Evolutionary conservation across 2,888 invertebrate species (phyloP).

Genomic region (Chydorus sphaericus): DNA sequence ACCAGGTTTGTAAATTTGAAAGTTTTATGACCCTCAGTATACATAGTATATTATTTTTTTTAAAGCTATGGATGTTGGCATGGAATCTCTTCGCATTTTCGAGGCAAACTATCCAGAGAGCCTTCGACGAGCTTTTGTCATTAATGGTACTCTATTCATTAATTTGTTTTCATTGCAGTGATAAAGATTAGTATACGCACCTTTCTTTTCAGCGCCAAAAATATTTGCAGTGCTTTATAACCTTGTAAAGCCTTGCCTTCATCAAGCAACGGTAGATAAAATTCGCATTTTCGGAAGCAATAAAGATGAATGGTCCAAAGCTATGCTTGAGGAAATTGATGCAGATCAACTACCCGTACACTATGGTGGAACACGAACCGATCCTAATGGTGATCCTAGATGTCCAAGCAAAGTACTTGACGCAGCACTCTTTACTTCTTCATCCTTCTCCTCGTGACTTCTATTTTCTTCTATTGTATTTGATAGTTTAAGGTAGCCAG

Average conservation of each 20-base stretch:
- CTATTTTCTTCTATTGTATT: not conserved
- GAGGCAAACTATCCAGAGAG: constrained; percentile 35
- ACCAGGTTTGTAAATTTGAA: constrained; percentile 24
- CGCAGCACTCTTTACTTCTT: not conserved
- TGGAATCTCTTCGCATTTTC: constrained; percentile 22
- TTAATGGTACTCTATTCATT: constrained; percentile 28
- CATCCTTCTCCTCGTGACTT: not conserved
- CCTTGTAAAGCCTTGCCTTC: constrained; percentile 30
- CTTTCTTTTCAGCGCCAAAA: constrained; percentile 28
- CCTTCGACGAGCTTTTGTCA: constrained; percentile 29
- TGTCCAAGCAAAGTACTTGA: constrained; percentile 50
- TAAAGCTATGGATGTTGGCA: not conserved
- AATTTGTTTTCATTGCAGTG: not conserved
- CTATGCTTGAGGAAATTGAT: constrained; percentile 45
- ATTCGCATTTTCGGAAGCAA: constrained; percentile 24
- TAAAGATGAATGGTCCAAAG: constrained; percentile 27
- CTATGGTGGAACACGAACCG: constrained; percentile 58
- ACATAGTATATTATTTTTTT: no score
- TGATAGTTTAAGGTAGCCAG: not conserved
- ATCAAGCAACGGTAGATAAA: constrained; percentile 31
- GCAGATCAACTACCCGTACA: constrained; percentile 52
- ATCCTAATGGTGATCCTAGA: constrained; percentile 58
- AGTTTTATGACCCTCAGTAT: no score
- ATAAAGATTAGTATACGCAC: constrained; percentile 3
- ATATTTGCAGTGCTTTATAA: constrained; percentile 32